phyloP scores from a whole-genome alignment of 2,113 vertebrate genomes.

The Lepus americanus region DNA sequence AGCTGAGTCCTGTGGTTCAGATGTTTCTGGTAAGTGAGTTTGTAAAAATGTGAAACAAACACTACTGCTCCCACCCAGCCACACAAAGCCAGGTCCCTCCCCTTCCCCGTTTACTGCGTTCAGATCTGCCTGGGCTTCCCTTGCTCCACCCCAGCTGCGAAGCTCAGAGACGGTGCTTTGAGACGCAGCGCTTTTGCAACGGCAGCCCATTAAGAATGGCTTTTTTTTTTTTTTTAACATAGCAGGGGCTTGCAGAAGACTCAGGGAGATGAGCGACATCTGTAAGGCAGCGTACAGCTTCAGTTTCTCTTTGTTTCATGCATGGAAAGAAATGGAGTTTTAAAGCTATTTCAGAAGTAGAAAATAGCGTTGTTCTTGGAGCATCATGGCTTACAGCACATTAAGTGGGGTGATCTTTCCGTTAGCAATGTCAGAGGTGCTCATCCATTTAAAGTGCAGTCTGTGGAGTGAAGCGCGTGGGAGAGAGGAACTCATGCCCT shows the following conservation, averaged over 20 bases:
- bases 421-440: neutral
- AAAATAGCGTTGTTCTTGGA: conserved; percentile 30
- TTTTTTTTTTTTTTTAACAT: too few species aligned
- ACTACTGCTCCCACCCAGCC: fast-evolving
- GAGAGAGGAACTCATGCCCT: neutral
- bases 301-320: neutral
- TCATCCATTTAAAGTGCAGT: neutral
- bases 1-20: conserved; percentile 80
- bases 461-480: neutral
- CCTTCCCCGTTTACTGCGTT: neutral
- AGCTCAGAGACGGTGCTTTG: neutral
- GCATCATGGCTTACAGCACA: neutral
- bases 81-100: fast-evolving
- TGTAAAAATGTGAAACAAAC: neutral
- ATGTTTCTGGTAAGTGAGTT: conserved; percentile 84
- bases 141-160: neutral
- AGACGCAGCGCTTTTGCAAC: neutral
- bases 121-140: neutral
- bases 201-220: neutral
- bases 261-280: neutral
- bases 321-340: neutral
- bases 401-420: neutral
- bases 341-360: conserved; percentile 56
- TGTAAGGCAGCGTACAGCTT: neutral
- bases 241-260: neutral